These are phyloP conservation scores for Stylophora pistillata DNA, from an alignment of 64 coral and sea anemone genomes.

Conservation along the genomic window DNA sequence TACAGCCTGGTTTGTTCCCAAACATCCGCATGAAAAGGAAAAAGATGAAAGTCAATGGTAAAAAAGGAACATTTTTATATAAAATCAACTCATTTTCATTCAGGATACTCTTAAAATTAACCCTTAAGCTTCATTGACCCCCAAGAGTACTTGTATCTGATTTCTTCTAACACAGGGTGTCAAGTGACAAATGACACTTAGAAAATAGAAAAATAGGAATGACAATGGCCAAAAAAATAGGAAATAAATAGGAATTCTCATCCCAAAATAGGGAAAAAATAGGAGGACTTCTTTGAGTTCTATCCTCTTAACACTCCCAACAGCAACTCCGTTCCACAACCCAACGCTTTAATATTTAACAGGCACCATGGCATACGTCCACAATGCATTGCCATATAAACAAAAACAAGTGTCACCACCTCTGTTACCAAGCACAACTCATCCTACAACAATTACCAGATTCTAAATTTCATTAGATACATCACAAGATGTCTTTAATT, in stretches of 20 bases:
- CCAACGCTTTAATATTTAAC: not conserved
- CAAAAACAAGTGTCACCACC: not conserved
- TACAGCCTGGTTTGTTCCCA: too few species aligned
- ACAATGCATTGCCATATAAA: not conserved
- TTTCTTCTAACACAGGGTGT: not conserved
- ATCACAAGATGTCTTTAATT: not conserved
- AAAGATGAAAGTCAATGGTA: too few species aligned
- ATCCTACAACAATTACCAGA: not conserved
- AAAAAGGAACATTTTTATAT: too few species aligned
- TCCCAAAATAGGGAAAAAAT: not conserved
- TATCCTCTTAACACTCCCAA: slow-evolving; percentile 21
- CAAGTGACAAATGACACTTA: not conserved
- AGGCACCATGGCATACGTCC: not conserved
- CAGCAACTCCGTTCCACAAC: slow-evolving; percentile 1
- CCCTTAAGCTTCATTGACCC: too few species aligned
- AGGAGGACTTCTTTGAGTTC: not conserved
- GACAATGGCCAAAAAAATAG: not conserved
- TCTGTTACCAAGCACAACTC: not conserved
- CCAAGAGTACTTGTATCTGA: too few species aligned
- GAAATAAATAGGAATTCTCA: slow-evolving; percentile 19
- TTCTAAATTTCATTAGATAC: not conserved
- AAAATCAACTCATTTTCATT: too few species aligned
- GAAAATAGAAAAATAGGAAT: slow-evolving; percentile 11
- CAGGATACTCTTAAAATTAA: too few species aligned
- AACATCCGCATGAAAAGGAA: too few species aligned